Percentiles rank a stretch among this genome's conserved stretches.
phyloP scores from a whole-genome alignment of 2,797 vertebrate species.

The Atherinosoma microstoma region DNA sequence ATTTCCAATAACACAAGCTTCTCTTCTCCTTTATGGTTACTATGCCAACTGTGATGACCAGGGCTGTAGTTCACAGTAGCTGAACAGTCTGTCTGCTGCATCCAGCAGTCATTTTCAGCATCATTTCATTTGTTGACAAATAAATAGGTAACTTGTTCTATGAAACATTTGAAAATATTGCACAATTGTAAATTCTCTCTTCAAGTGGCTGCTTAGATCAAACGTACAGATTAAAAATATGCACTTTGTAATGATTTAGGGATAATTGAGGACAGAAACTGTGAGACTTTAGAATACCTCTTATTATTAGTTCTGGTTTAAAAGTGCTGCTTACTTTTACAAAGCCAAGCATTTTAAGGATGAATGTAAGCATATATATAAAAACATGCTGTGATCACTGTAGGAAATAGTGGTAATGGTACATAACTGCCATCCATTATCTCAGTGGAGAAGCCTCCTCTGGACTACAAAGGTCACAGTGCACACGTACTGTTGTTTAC shows the following conservation, averaged over 20 bases:
- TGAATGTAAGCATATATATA: not conserved
- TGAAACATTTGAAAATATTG: not conserved
- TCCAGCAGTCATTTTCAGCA: not conserved
- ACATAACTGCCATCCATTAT: constrained; percentile 24
- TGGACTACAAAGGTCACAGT: constrained; percentile 22
- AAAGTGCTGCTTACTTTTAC: not conserved
- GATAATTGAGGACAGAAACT: not conserved
- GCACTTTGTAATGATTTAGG: not conserved
- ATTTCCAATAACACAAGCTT: constrained; percentile 34
- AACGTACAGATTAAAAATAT: not conserved
- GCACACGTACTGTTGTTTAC: constrained; percentile 14
- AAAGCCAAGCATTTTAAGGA: not conserved
- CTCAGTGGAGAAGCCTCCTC: not conserved
- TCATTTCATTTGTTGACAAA: not conserved
- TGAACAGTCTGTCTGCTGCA: not conserved
- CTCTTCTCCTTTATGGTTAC: constrained; percentile 33
- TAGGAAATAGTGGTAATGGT: constrained; percentile 9
- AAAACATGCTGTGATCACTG: not conserved
- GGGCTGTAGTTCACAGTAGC: constrained; percentile 2
- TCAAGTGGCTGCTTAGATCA: not conserved
- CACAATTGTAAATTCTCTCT: not conserved
- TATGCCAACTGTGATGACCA: constrained; percentile 46
- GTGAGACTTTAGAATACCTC: not conserved
- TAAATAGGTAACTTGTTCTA: not conserved
- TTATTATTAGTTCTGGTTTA: not conserved